phyloP scores from a whole-genome alignment of 2,113 vertebrate genomes.

The Scophthalmus maximus region DNA sequence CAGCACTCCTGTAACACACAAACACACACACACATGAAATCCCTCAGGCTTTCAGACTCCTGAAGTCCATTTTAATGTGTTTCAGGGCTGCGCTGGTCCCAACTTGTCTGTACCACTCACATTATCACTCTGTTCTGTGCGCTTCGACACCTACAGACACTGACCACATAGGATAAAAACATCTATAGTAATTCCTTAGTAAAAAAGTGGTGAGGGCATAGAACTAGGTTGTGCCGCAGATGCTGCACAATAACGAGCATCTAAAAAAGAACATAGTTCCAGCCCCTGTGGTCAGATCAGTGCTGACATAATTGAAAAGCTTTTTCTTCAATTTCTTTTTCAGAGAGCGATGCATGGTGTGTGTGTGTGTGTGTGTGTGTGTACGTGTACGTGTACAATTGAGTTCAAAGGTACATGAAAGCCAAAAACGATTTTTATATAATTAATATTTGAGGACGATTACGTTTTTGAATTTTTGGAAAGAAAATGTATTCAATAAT shows the following conservation, averaged over 20 bases:
- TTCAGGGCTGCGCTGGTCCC: conserved; percentile 20
- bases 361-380: not conserved
- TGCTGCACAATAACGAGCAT: too few relatives aligned
- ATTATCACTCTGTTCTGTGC: not conserved
- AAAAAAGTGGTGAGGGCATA: not conserved
- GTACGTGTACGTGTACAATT: too few relatives aligned
- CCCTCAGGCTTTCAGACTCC: conserved; percentile 23
- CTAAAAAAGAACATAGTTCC: too few relatives aligned
- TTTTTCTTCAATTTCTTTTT: not conserved
- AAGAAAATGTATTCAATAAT: too few relatives aligned
- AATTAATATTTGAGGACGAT: too few relatives aligned
- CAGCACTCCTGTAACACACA: not conserved
- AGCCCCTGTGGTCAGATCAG: conserved; percentile 23
- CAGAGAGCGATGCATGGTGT: not conserved
- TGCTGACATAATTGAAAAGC: conserved; percentile 19
- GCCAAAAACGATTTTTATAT: too few relatives aligned
- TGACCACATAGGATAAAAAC: not conserved
- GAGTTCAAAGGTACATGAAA: too few relatives aligned
- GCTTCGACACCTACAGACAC: not conserved
- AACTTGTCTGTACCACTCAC: conserved; percentile 19
- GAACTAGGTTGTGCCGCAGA: not conserved
- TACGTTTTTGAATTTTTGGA: too few relatives aligned
- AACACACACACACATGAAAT: not conserved
- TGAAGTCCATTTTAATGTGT: conserved; percentile 9
- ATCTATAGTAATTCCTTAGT: not conserved